Percentiles rank a stretch among this genome's conserved stretches.
These are phyloP conservation scores for Aethina tumida DNA, from an alignment of 1,140 invertebrate genomes.

Conservation along the genomic window DNA sequence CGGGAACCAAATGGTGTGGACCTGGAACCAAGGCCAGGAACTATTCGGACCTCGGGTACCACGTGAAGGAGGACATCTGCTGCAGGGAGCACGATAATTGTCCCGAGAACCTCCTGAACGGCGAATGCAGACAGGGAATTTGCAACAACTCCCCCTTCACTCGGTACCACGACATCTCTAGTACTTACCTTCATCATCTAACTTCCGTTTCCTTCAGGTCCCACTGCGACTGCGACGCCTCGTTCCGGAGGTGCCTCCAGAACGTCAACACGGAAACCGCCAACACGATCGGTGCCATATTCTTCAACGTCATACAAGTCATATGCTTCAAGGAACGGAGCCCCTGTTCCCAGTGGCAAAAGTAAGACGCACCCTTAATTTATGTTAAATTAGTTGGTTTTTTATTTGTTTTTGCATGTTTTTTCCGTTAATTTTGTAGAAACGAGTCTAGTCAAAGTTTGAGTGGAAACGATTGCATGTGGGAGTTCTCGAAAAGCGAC, in stretches of 20 bases:
- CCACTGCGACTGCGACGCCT: constrained; percentile 61
- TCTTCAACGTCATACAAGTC: constrained; percentile 59
- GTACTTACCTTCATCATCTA: neutral
- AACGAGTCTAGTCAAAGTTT: neutral
- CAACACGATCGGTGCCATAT: constrained; percentile 56
- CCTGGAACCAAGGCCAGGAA: constrained; percentile 38
- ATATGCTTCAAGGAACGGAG: constrained; percentile 56
- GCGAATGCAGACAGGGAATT: constrained; percentile 51
- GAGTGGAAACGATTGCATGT: constrained; percentile 12
- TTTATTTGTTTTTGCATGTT: constrained; percentile 8
- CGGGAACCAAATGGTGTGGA: constrained; percentile 59
- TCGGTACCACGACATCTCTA: constrained; percentile 35
- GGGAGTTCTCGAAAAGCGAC: constrained; percentile 13
- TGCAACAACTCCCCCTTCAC: constrained; percentile 60
- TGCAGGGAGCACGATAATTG: constrained; percentile 72
- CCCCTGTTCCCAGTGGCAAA: constrained; percentile 53
- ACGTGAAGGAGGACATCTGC: constrained; percentile 56
- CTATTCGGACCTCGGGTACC: constrained; percentile 55
- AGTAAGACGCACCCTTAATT: constrained; percentile 35
- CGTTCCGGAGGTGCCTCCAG: constrained; percentile 55
- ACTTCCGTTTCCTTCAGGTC: constrained; percentile 35
- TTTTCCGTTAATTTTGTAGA: constrained; percentile 9
- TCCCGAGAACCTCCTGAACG: constrained; percentile 45
- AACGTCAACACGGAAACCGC: constrained; percentile 55
- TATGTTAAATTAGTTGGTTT: neutral